Evolutionary conservation across 2,888 invertebrate genomes (phyloP).

Genomic region (Tipula confusa): DNA sequence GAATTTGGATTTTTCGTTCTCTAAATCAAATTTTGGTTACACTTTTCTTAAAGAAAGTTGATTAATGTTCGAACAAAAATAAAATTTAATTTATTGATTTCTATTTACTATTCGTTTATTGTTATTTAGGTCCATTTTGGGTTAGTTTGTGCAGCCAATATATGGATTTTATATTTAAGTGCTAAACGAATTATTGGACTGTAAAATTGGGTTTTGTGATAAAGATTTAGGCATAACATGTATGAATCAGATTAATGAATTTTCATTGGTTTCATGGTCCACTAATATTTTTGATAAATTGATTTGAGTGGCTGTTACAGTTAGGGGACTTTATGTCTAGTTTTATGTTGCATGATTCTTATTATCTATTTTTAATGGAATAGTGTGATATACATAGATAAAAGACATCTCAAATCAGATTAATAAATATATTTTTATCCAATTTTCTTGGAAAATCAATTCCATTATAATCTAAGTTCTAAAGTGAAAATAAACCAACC

Average conservation of each 20-base stretch:
- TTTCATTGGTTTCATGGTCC: neutral
- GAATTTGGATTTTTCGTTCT: neutral
- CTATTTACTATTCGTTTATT: neutral
- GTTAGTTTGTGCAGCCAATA: neutral
- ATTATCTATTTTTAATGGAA: neutral
- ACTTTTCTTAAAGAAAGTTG: constrained; percentile 12
- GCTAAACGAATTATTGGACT: neutral
- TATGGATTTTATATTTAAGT: neutral
- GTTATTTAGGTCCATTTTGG: neutral
- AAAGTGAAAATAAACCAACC: neutral
- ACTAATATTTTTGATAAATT: neutral
- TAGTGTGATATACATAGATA: neutral
- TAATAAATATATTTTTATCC: too few species aligned
- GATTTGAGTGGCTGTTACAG: neutral
- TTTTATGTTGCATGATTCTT: neutral
- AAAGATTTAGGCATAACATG: neutral
- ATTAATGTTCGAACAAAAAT: neutral
- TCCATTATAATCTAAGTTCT: neutral
- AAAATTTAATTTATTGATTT: neutral
- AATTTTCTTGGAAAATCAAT: neutral
- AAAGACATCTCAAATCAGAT: neutral
- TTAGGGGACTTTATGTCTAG: neutral
- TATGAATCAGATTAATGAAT: neutral
- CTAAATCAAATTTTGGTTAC: neutral
- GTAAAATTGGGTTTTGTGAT: neutral